phyloP scores from a whole-genome alignment of 2,888 invertebrate genomes.

The Monoplex corrugatus region DNA sequence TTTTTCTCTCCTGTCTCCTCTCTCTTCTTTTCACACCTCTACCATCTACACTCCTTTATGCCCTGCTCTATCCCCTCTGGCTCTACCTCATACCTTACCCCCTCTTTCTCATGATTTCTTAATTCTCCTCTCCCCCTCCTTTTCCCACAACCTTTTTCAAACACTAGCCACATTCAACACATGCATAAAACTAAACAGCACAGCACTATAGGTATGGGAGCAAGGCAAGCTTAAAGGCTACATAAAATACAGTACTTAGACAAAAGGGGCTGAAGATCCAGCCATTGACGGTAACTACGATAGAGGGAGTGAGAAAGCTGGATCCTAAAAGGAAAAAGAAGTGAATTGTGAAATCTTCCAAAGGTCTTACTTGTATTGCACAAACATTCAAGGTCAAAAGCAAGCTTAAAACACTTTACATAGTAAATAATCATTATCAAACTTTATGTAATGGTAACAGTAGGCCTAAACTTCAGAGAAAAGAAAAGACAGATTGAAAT shows the following conservation, averaged over 20 bases:
- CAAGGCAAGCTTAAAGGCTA: neutral
- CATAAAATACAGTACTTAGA: slow-evolving; percentile 2
- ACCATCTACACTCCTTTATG: no score
- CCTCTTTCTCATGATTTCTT: slow-evolving; percentile 25
- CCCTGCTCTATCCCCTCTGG: neutral
- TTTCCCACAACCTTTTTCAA: neutral
- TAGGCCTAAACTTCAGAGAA: no score
- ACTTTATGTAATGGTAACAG: no score
- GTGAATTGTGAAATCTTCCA: no score
- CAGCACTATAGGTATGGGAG: neutral
- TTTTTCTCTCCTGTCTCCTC: no score
- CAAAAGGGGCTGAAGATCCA: slow-evolving; percentile 8
- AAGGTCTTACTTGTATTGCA: no score
- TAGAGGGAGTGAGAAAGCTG: slow-evolving; percentile 15
- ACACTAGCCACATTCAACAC: neutral
- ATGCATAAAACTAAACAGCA: neutral
- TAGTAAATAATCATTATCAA: no score
- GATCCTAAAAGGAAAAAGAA: slow-evolving; percentile 1
- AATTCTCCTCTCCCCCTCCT: neutral
- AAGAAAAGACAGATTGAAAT: no score
- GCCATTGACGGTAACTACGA: slow-evolving; percentile 19
- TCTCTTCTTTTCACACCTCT: no score
- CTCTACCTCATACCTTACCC: slow-evolving; percentile 41
- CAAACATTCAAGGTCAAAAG: no score
- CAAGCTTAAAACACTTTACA: no score